Conservation (phyloP, 1,140 invertebrate genomes). For the Harlomillsia oculata region DNA sequence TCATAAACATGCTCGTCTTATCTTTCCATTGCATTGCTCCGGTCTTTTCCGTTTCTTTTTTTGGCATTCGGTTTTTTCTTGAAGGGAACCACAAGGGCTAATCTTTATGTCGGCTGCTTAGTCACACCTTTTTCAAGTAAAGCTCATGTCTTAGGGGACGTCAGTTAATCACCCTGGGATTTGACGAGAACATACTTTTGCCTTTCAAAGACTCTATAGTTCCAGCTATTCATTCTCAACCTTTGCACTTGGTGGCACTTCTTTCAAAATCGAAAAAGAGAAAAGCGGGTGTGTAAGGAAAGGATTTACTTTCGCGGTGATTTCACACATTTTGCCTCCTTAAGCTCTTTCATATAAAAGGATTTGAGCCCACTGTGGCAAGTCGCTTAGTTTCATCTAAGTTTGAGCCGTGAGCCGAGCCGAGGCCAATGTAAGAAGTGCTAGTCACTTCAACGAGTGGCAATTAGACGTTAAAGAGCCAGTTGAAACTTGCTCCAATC, state of each 20-base stretch:
- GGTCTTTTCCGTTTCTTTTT: too few relatives aligned
- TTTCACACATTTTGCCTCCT: background rate
- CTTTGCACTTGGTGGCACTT: background rate
- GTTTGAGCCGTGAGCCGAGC: too few relatives aligned
- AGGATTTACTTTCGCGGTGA: background rate
- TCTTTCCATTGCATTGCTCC: too few relatives aligned
- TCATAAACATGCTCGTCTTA: too few relatives aligned
- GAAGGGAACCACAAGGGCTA: constrained; percentile 9
- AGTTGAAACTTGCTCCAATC: too few relatives aligned
- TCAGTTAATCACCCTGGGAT: constrained; percentile 22
- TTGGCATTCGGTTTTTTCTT: too few relatives aligned
- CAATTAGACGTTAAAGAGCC: too few relatives aligned
- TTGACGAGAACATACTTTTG: background rate
- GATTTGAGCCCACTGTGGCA: too few relatives aligned
- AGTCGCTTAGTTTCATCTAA: too few relatives aligned
- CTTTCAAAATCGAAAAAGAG: background rate
- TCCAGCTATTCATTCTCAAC: background rate
- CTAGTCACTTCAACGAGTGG: too few relatives aligned
- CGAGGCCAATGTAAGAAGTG: too few relatives aligned
- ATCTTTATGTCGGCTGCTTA: constrained; percentile 24
- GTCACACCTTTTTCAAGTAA: constrained; percentile 30
- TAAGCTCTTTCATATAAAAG: background rate
- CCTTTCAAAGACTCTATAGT: background rate
- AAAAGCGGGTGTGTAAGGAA: background rate
- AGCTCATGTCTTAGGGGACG: constrained; percentile 16